Conservation (phyloP, 1,140 invertebrate genomes). For the Temnothorax curvispinosus region DNA sequence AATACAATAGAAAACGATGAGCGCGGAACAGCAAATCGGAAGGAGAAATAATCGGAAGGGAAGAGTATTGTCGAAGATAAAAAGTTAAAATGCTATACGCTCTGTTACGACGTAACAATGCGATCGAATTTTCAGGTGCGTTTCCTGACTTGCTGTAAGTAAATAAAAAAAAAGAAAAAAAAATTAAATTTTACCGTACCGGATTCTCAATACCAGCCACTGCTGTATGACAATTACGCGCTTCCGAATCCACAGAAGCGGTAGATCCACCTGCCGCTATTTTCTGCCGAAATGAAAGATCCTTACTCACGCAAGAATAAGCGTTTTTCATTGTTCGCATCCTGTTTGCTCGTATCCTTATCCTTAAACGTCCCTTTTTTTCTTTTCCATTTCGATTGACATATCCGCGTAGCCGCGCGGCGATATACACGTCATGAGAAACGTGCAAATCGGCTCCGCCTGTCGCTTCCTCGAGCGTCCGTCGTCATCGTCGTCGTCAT, state of each 20-base stretch:
- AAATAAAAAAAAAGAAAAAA: background rate
- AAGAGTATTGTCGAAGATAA: background rate
- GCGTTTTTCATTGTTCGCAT: constrained; percentile 14
- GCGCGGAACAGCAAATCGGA: background rate
- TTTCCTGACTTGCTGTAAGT: background rate
- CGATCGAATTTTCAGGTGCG: background rate
- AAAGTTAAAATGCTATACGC: background rate
- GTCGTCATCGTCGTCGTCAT: background rate
- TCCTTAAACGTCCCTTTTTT: constrained; percentile 31
- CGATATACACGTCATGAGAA: constrained; percentile 75
- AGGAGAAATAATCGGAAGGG: background rate
- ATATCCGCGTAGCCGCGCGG: constrained; percentile 73
- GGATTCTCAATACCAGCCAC: constrained; percentile 11
- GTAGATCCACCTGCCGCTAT: constrained; percentile 2
- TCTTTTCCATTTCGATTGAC: constrained; percentile 68
- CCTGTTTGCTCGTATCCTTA: constrained; percentile 19
- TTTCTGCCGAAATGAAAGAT: too few species aligned
- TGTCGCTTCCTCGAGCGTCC: constrained; percentile 17
- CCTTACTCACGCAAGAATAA: background rate
- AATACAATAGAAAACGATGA: background rate
- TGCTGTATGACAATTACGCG: constrained; percentile 11
- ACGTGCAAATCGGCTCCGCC: constrained; percentile 70
- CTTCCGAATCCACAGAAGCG: constrained; percentile 26
- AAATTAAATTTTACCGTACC: background rate
- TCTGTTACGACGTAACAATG: background rate